Conservation (phyloP, 1,140 invertebrate genomes). For the Psilanteris sp. region DNA sequence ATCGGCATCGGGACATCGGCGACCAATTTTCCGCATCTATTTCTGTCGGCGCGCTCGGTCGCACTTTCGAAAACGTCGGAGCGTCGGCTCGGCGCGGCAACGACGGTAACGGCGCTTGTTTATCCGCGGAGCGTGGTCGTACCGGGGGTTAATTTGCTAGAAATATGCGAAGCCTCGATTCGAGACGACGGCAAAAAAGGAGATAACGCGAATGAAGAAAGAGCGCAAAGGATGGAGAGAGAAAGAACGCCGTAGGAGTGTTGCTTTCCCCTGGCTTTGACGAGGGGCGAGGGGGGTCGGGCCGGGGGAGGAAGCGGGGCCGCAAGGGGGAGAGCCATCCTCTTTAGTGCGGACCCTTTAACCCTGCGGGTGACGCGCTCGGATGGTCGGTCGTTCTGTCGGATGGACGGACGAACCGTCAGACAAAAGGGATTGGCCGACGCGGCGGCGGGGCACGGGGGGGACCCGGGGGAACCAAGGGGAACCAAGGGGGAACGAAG, state of each 20-base stretch:
- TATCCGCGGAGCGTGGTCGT: constrained; percentile 35
- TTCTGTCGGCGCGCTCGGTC: constrained; percentile 7
- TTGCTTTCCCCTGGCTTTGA: constrained; percentile 15
- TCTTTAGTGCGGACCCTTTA: constrained; percentile 75
- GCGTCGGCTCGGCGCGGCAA: neutral
- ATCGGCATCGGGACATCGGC: constrained; percentile 21
- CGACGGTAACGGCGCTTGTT: constrained; percentile 7
- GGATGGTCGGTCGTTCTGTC: constrained; percentile 66
- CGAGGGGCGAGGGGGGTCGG: neutral
- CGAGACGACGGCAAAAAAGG: constrained; percentile 40
- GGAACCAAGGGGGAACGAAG: constrained; percentile 18
- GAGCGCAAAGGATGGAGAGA: constrained; percentile 36
- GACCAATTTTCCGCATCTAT: constrained; percentile 30
- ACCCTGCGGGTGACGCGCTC: constrained; percentile 77
- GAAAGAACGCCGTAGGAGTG: constrained; percentile 33
- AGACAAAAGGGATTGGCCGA: constrained; percentile 69
- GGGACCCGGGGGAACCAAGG: constrained; percentile 5
- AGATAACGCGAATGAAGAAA: constrained; percentile 44
- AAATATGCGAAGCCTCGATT: constrained; percentile 54
- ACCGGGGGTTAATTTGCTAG: constrained; percentile 59
- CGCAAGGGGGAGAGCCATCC: constrained; percentile 60
- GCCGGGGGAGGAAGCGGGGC: neutral
- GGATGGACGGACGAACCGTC: constrained; percentile 58
- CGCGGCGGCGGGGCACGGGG: constrained; percentile 28
- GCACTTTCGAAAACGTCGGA: neutral